Conservation (phyloP, 2,888 invertebrate genomes). For the Cantharis flavilabris region DNA sequence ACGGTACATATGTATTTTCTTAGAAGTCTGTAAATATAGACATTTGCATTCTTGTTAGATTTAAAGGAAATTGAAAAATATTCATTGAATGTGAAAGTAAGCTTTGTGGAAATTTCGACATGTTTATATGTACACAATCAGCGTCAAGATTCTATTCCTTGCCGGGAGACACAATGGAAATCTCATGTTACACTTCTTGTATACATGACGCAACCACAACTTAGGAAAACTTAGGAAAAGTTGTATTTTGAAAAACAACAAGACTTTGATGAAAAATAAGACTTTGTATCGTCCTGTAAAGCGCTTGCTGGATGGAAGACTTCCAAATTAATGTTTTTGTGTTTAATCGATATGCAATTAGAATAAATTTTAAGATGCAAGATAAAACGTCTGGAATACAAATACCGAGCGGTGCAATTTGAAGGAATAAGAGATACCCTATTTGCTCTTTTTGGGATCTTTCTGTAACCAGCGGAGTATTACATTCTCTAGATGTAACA, state of each 20-base stretch:
- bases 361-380: neutral
- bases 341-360: neutral
- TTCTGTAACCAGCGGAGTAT: neutral
- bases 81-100: conserved; percentile 32
- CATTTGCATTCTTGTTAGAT: conserved; percentile 35
- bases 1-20: conserved; percentile 25
- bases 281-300: neutral
- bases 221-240: conserved; percentile 22
- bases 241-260: neutral
- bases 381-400: neutral
- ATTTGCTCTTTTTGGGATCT: neutral
- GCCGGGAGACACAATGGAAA: conserved; percentile 32
- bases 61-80: conserved; percentile 38
- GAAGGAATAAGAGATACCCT: neutral
- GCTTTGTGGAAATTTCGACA: conserved; percentile 17
- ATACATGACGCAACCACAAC: conserved; percentile 32
- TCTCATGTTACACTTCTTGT: conserved; percentile 33
- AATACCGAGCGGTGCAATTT: neutral
- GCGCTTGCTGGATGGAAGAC: too few species aligned
- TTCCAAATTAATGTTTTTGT: neutral
- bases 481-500: neutral
- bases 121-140: conserved; percentile 3
- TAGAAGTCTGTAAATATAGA: conserved; percentile 30
- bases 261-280: neutral
- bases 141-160: conserved; percentile 31